A percentile compares a stretch with the other conserved stretches of the same genome.
Conservation (phyloP, 2,113 vertebrate species). For the Microcebus lehilahytsara region DNA sequence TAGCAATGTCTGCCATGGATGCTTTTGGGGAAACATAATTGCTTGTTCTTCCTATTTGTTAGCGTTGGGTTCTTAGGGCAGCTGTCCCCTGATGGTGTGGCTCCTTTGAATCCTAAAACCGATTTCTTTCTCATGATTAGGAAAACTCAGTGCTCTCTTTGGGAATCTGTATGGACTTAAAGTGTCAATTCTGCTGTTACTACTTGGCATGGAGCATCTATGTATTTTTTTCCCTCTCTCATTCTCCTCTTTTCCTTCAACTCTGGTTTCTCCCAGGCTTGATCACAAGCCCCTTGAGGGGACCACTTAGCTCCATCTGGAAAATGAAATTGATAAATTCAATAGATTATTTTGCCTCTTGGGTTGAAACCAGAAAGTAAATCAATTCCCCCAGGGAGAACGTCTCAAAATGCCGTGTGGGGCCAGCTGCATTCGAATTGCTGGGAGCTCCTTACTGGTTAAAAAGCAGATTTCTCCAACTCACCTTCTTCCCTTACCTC, state of each 20-base stretch:
- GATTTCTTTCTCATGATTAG: background rate
- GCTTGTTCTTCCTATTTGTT: background rate
- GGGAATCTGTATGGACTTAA: background rate
- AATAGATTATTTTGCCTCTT: background rate
- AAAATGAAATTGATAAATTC: background rate
- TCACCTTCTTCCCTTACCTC: background rate
- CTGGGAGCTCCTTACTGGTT: background rate
- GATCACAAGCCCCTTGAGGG: background rate
- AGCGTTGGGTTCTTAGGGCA: background rate
- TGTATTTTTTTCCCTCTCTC: background rate
- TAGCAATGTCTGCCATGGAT: constrained; percentile 27
- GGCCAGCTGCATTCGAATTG: background rate
- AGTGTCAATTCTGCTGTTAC: background rate
- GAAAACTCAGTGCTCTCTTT: background rate
- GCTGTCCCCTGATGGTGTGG: background rate
- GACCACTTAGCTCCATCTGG: constrained; percentile 14
- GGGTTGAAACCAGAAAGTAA: constrained; percentile 13
- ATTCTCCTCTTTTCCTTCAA: background rate
- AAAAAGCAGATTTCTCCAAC: background rate
- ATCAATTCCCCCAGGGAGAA: background rate
- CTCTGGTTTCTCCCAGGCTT: background rate
- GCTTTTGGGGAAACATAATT: too few relatives aligned
- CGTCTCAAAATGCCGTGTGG: background rate
- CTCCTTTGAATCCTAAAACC: background rate
- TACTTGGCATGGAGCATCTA: background rate